Percentiles rank a stretch among this genome's conserved stretches.
Evolutionary conservation across 2,888 invertebrate genomes (phyloP).

Genomic region (Drosophila kuntzei): DNA sequence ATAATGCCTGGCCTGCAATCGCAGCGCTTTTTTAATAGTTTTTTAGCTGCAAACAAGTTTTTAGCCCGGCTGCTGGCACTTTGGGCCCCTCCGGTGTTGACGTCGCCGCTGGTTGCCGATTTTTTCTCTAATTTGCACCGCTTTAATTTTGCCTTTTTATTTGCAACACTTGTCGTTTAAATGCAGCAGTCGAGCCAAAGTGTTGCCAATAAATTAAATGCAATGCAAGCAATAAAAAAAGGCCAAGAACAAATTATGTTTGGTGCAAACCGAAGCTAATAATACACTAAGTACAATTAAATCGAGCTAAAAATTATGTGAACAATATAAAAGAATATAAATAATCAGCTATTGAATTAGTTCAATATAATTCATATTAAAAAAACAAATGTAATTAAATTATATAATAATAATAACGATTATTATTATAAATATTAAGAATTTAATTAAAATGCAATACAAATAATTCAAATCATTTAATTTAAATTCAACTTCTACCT

Average conservation of each 20-base stretch:
- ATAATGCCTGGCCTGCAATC: conserved; percentile 64
- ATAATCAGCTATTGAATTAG: too few relatives aligned
- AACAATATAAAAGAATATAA: not conserved
- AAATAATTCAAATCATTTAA: not conserved
- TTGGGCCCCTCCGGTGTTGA: conserved; percentile 64
- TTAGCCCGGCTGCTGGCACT: conserved; percentile 28
- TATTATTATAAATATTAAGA: not conserved
- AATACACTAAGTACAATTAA: conserved; percentile 33
- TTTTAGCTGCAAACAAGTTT: conserved; percentile 72
- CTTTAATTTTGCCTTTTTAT: conserved; percentile 80
- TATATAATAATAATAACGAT: not conserved
- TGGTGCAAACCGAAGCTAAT: conserved; percentile 8
- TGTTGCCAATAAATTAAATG: conserved; percentile 79
- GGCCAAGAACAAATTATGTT: not conserved
- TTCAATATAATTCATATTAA: not conserved
- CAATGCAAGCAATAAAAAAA: conserved; percentile 49
- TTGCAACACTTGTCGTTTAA: conserved; percentile 81
- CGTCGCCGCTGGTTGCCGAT: conserved; percentile 58
- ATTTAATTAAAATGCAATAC: not conserved
- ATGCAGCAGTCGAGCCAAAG: conserved; percentile 71
- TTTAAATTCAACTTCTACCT: not conserved
- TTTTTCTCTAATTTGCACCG: conserved; percentile 75
- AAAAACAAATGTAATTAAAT: not conserved
- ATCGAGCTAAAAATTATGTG: not conserved
- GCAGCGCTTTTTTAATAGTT: conserved; percentile 69